Base-by-base conservation (phyloP, 2,113 vertebrate genomes). In the Apistogramma diplotaenia region DNA sequence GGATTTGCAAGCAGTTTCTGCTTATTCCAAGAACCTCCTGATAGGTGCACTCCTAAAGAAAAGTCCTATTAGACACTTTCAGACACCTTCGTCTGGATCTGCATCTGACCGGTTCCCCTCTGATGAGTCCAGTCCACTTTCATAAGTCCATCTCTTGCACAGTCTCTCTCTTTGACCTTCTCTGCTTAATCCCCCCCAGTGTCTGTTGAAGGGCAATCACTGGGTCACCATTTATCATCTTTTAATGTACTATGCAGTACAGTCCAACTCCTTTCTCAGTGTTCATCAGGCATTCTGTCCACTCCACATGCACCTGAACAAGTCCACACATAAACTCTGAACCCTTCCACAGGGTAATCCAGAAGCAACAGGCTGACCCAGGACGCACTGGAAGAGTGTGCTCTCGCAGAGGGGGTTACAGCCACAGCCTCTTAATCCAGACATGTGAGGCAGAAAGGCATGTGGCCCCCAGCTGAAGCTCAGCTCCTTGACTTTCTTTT, bases 331-430 rank as follows among this genome's bases (percentile, higher is more conserved):
- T 91, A 93, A 95, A 93, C 78, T 78, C 85, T 79, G 74, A 82
- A 83, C 94, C 93, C 94, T 93, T 76, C 94, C 87, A 92, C 93
- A 86, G 95, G 95, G 92, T 94, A 93, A 95, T 96, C 96, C 95
- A 94, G 90, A 93, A 83, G 78, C 87, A 85, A 65, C 43, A 12
- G 61, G 88, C 90, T 60, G 82, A 89, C 89, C 92, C 92, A 90
- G 83, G 89, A 89, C 84, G 90, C 89, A 86, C 86, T 72, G 74
- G 79, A 84, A 78, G 87, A 72, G 19, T 74, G 74, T 29, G 40
- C 78, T 83, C 83, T 73, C 60, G 78, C 72, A 85, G 77, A 58
- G 31, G 65, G 78, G 60, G 65, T 74, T 76, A 37, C 85, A 90
- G 78, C 89, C 91, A 91, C 90, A 89, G 92, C 93, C 95, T 61